Evolutionary conservation across 1,140 invertebrate species (phyloP), one percentile per base, ranked within the genome.

Genomic region (Drosophila auraria): DNA sequence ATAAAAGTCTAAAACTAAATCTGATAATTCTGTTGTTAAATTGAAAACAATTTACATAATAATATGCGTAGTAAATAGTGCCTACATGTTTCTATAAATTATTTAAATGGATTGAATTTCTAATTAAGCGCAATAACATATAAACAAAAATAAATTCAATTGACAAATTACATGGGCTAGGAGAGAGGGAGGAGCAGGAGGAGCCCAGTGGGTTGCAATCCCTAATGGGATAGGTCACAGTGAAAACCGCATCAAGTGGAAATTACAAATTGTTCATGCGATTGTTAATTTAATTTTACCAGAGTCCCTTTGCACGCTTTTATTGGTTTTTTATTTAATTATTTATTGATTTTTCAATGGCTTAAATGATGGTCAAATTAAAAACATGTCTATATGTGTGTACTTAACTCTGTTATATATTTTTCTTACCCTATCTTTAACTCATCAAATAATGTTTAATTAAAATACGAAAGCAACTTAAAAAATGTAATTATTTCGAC

Each of bases 111-210:
- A 72, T 60, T 61, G 59, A 82, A 72, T 87, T 72, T 62, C 77
- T 63, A 87, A 87, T 83, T 87, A 71, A 83, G 71, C 77, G 61
- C 54, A 64, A 83, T 78, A 87, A 73, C 80, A 74, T 59, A 71
- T 69, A 38, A 56, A 74, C 69, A 83, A 54, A 70, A 58, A 68
- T 77, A 77, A 83, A 87, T 87, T 70, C 77, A 83, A 74, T 87
- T 87, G 71, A 77, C 66, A 83, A 83, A 80, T 83, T 87, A 66
- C 71, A 76, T 58, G 27, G 70, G 33, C 50, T 23, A 5, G 17
- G 17, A 17, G 7, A 14, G 42, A 23, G 51, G 42, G 40, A 27
- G 27, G 17, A 27, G 30, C 44, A 49, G 14, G 50, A 9, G 11
- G 45, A 36, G 12, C 30, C 51, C 14, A 14, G 7, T 5, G 42